Percentiles rank a stretch among this genome's conserved stretches.
These are phyloP conservation scores for Colletes collaris DNA, from an alignment of 2,888 invertebrate genomes.

Conservation along the genomic window DNA sequence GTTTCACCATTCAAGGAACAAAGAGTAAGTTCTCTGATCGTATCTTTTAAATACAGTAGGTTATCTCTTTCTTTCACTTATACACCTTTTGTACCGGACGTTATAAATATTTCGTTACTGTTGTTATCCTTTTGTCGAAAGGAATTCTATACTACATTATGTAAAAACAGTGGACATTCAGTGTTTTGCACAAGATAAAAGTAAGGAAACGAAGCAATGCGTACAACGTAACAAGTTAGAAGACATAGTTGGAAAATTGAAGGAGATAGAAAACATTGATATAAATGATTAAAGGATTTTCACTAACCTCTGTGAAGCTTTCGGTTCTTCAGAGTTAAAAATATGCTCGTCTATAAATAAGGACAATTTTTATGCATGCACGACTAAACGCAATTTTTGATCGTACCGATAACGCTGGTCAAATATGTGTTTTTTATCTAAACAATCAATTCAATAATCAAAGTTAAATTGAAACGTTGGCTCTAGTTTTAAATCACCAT, in stretches of 20 bases:
- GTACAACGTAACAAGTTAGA: conserved; percentile 66
- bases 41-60: conserved; percentile 7
- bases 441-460: no score
- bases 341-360: conserved; percentile 17
- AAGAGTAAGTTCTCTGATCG: conserved; percentile 44
- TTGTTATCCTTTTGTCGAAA: conserved; percentile 35
- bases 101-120: conserved; percentile 20
- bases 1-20: conserved; percentile 36
- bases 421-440: no score
- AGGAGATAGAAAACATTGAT: conserved; percentile 57
- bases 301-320: conserved; percentile 9
- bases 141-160: conserved; percentile 47
- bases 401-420: not conserved
- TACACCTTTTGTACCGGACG: conserved; percentile 7
- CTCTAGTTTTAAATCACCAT: no score
- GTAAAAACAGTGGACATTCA: conserved; percentile 40
- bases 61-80: not conserved
- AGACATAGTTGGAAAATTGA: conserved; percentile 68
- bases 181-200: conserved; percentile 35
- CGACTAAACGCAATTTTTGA: not conserved
- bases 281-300: conserved; percentile 34
- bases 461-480: no score
- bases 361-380: not conserved
- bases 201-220: conserved; percentile 40
- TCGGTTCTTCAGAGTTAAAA: conserved; percentile 6